Percentiles rank a stretch among this genome's conserved stretches.
Conservation (phyloP, 2,113 vertebrate genomes). For the Semnornis frantzii region DNA sequence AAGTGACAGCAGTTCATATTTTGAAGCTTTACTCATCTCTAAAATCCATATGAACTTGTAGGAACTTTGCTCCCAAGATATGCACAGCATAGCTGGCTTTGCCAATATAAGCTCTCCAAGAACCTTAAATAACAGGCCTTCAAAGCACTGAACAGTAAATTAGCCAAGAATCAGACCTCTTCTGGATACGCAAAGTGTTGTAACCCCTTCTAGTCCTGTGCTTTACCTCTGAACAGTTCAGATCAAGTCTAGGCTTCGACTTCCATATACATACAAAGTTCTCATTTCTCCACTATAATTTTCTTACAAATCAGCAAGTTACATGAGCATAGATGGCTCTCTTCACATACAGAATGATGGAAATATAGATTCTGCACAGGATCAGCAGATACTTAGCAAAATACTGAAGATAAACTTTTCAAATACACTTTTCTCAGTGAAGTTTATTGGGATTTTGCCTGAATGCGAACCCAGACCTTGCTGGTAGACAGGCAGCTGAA, state of each 20-base stretch:
- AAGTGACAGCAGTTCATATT: not conserved
- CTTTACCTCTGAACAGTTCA: not conserved
- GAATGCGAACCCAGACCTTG: not conserved
- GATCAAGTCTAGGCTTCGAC: not conserved
- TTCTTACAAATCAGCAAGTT: not conserved
- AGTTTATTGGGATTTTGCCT: not conserved
- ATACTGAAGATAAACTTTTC: not conserved
- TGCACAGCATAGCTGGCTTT: not conserved
- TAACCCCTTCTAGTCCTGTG: not conserved
- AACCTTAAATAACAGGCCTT: not conserved
- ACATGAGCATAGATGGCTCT: not conserved
- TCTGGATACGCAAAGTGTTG: not conserved
- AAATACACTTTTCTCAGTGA: not conserved
- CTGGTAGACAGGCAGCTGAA: no score
- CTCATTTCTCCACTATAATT: not conserved
- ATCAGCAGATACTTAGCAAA: not conserved
- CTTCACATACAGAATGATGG: not conserved
- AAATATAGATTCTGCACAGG: not conserved
- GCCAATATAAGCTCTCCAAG: not conserved
- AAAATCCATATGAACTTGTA: not conserved
- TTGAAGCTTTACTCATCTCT: not conserved
- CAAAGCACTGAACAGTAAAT: not conserved
- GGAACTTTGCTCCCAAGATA: not conserved
- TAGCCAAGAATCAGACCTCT: not conserved
- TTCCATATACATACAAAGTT: not conserved